Base-by-base conservation (phyloP, 2,113 vertebrate genomes). In the Prinia subflava region DNA sequence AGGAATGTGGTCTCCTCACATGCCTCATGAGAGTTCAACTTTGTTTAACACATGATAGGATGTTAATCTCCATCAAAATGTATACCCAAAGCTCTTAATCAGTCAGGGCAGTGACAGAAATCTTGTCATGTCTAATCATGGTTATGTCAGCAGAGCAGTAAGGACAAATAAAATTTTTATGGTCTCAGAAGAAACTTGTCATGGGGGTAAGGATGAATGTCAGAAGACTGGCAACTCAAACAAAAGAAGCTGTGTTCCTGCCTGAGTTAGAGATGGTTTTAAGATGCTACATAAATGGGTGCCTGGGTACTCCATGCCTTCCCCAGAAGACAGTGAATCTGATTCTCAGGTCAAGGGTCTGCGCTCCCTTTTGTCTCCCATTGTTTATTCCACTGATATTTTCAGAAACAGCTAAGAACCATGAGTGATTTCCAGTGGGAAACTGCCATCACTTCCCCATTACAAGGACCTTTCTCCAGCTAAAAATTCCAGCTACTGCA, bases 261-360 rank as follows among this genome's bases (percentile, higher is more conserved):
- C 5, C 22, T 41, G 28, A 69, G 10, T 19, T 83, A 23, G 31
- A 50, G 41, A 23, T 35, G 20, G 16, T 24, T 60, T 39, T 20
- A 33, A 21, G 23, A 41, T 46, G 37, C 35, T 22, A 20, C 28
- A 83, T 44, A 85, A 87, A 49, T 22, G 10, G 11, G 12, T 49
- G 11, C 7, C 27, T 31, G 30, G 39, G 22, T 92, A 56, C 15
- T 63, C 21, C 10, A 13, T 23, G 23, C 25, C 7, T 47, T 71
- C 35, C 19, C 22, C 11, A 50, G 63, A 67, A 67, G 19, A 24
- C 1, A 0, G 10, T 44, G 9, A 70, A 56, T 41, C 16, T 70
- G 21, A 63, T 52, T 59, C 12, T 70, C 12, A 39, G 22, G 9
- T 67, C 0, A 0, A 27, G 50, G 8, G 1, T 57, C 18, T 67